Evolutionary conservation across 2,888 invertebrate genomes (phyloP).

Genomic region (Parapristionchus giblindavisi): DNA sequence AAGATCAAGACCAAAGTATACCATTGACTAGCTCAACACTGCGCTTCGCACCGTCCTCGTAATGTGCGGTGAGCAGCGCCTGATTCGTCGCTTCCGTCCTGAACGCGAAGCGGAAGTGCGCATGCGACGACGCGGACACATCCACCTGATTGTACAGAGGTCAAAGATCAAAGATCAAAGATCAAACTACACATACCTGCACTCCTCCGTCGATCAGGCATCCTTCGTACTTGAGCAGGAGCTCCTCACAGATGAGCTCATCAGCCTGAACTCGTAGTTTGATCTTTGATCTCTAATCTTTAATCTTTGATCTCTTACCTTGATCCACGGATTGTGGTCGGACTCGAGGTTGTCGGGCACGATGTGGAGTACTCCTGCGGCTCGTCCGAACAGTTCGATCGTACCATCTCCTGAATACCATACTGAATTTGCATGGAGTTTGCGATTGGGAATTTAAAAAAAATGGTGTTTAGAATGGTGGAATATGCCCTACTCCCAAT

Average conservation of each 20-base stretch:
- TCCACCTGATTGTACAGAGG: conserved; percentile 15
- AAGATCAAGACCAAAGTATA: conserved; percentile 4
- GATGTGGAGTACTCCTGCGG: conserved; percentile 31
- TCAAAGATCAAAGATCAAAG: not conserved
- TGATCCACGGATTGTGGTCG: not conserved
- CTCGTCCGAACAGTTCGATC: conserved; percentile 6
- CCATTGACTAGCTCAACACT: conserved; percentile 21
- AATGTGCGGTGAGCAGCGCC: conserved; percentile 16
- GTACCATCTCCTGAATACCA: not conserved
- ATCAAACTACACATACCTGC: conserved; percentile 6
- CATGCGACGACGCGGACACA: not conserved
- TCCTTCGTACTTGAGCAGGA: conserved; percentile 31
- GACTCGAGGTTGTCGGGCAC: conserved; percentile 9
- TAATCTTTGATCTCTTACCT: not conserved
- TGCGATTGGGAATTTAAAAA: too few relatives aligned
- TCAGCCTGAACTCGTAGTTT: not conserved
- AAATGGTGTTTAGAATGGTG: too few relatives aligned
- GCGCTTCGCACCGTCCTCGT: conserved; percentile 12
- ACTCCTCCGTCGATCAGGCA: conserved; percentile 37
- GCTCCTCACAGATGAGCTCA: conserved; percentile 33
- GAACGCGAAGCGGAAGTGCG: conserved; percentile 37
- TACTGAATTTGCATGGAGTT: not conserved
- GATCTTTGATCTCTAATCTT: conserved; percentile 8
- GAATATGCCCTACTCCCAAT: too few relatives aligned
- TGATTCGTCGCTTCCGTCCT: conserved; percentile 35